Conservation (phyloP, 2,797 vertebrate genomes). For the Ciconia nigra region DNA sequence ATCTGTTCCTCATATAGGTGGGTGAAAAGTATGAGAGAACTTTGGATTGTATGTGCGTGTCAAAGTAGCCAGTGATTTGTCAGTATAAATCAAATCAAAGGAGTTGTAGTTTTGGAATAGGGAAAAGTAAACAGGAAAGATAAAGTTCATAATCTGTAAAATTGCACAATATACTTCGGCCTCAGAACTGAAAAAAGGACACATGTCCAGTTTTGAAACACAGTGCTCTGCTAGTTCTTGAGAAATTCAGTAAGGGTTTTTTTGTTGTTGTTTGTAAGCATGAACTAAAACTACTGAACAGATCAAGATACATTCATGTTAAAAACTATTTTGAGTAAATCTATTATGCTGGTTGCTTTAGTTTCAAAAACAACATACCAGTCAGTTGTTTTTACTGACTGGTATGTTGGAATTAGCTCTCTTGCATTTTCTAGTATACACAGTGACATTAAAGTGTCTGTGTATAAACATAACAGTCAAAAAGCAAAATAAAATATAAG, state of each 20-base stretch:
- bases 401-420: not conserved
- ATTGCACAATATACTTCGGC: not conserved
- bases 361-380: too few relatives aligned
- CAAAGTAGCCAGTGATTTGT: not conserved
- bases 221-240: not conserved
- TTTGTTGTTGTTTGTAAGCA: not conserved
- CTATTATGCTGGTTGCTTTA: too few relatives aligned
- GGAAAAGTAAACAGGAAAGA: not conserved
- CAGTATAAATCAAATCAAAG: not conserved
- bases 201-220: not conserved
- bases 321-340: too few relatives aligned
- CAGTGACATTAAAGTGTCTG: not conserved
- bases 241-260: not conserved
- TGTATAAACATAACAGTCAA: not conserved
- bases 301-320: not conserved
- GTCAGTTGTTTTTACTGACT: not conserved
- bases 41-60: not conserved
- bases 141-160: not conserved
- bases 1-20: not conserved
- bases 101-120: not conserved
- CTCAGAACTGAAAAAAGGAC: not conserved
- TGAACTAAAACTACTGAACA: not conserved
- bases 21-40: not conserved
- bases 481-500: not conserved
- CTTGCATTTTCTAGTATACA: not conserved